Evolutionary conservation across 2,888 invertebrate species (phyloP), one percentile per base, ranked within the genome.

Genomic region (Caenorhabditis doughertyi): DNA sequence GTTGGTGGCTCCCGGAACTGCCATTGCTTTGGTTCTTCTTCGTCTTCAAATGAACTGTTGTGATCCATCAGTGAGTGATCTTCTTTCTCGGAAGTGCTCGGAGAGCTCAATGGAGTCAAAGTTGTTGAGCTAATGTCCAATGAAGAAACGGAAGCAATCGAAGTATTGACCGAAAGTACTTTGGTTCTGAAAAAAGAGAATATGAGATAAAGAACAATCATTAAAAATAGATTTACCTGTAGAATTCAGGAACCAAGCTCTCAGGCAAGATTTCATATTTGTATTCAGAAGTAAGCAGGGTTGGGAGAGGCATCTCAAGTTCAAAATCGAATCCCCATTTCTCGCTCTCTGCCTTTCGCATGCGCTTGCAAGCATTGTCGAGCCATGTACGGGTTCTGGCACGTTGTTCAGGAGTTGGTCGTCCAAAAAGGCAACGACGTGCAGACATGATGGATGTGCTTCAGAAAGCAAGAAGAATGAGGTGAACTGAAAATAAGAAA

Each of bases 291-390:
- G 56, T 32, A 18, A 47, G 29, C 32, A 58, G 16, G n/a, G 60
- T 25, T 3, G 74, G 64, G 11, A 85, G 68, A 2, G 85, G 85
- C 9, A 68, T 56, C 5, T 65, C 85, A 21, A 56, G 62, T 16
- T 73, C 60, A 68, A 85, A 85, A 29, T 85, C 84, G 76, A 84
- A 85, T 49, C 82, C 79, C 82, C 82, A 85, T 55, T 73, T 68
- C 27, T 84, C 55, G 53, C 49, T 44, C 32, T 84, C 72, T 32
- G 77, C 32, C 47, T 76, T 18, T 16, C 51, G 39, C 47, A 60
- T 49, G 9, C 67, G 32, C 21, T 77, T 65, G 49, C 68, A 44
- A 7, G 64, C 81, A 3, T 64, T 35, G 18, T 77, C 71, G 11
- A 85, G 72, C 74, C 70, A 73, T 9, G 42, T 29, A 11, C 64